Evolutionary conservation across 2,113 vertebrate genomes (phyloP).

Genomic region (Cyanoramphus novaezelandiae): DNA sequence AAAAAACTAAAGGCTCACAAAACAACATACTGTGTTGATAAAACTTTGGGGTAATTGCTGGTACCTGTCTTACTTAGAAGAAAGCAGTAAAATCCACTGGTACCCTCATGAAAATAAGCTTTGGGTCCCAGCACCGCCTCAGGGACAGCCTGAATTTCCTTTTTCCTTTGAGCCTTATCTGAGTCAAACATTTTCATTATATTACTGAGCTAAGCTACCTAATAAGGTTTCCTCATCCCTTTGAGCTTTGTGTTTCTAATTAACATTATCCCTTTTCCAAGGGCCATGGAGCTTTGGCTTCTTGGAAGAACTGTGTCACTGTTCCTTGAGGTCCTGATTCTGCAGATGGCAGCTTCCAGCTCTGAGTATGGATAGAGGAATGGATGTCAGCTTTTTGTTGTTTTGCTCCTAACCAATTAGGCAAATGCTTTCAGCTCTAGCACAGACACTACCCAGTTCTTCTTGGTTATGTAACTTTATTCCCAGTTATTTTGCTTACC

Average conservation of each 20-base stretch:
- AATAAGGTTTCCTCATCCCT: not conserved
- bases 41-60: not conserved
- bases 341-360: not conserved
- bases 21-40: not conserved
- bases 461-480: not conserved
- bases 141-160: not conserved
- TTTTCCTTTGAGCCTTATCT: not conserved
- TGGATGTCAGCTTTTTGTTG: not conserved
- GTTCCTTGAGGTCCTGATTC: not conserved
- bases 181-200: constrained; percentile 10
- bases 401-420: not conserved
- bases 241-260: constrained; percentile 11
- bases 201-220: not conserved
- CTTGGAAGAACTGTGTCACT: not conserved
- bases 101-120: not conserved
- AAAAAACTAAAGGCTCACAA: not conserved
- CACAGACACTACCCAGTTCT: not conserved
- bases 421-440: not conserved
- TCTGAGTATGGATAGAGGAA: not conserved
- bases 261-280: constrained; percentile 10
- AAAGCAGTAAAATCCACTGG: not conserved
- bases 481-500: not conserved
- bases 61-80: not conserved
- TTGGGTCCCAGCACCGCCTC: not conserved
- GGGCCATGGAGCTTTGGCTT: not conserved